Percentiles rank a stretch among this genome's conserved stretches.
phyloP scores from a whole-genome alignment of 2,888 invertebrate species.

The Drosophila nigricruria region DNA sequence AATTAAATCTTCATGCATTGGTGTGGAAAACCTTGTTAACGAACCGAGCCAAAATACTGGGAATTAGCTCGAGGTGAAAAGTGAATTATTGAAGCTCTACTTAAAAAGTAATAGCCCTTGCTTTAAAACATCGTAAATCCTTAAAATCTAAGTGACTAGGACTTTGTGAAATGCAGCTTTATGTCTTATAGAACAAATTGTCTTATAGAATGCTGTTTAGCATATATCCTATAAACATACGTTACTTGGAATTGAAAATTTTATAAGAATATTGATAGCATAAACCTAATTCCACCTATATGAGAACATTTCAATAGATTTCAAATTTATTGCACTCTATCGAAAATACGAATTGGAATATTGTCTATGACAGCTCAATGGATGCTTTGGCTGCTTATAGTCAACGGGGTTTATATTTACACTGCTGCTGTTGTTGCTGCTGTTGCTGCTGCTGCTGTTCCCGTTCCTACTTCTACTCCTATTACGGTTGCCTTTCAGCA shows the following conservation, averaged over 20 bases:
- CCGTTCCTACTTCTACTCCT: slow-evolving; percentile 14
- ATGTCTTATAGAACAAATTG: not conserved
- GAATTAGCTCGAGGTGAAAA: not conserved
- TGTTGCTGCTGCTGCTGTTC: slow-evolving; percentile 2
- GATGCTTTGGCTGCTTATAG: slow-evolving; percentile 50
- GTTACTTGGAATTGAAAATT: not conserved
- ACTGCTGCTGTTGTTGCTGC: slow-evolving; percentile 30
- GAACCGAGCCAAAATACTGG: not conserved
- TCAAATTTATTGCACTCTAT: slow-evolving; percentile 8
- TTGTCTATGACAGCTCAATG: slow-evolving; percentile 24
- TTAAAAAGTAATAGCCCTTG: not conserved
- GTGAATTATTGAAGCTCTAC: not conserved
- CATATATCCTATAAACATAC: not conserved
- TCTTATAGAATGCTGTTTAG: not conserved
- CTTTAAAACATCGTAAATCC: not conserved
- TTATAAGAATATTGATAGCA: not conserved
- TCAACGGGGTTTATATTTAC: slow-evolving; percentile 73
- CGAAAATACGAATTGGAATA: slow-evolving; percentile 50
- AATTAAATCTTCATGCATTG: not conserved
- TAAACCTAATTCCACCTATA: not conserved
- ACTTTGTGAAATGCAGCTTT: not conserved
- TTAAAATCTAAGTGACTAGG: not conserved
- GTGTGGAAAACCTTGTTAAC: not conserved
- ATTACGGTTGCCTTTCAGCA: slow-evolving; percentile 26
- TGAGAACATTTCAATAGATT: not conserved